Percentiles rank a stretch among this genome's conserved stretches.
These are phyloP conservation scores for Oncorhynchus nerka DNA, from an alignment of 2,113 vertebrate genomes.

Conservation along the genomic window DNA sequence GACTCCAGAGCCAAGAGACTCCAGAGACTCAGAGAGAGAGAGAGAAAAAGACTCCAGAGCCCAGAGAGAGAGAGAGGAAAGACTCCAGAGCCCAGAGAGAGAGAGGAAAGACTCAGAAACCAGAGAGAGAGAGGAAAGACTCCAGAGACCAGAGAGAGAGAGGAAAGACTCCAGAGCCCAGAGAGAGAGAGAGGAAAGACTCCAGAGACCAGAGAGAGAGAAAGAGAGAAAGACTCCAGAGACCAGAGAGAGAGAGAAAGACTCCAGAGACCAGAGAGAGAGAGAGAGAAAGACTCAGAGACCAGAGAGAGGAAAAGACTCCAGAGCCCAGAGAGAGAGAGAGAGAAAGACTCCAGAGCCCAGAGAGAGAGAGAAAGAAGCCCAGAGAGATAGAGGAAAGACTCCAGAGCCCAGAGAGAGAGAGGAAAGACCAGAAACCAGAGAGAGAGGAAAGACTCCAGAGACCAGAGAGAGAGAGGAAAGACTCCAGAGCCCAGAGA, in stretches of 20 bases:
- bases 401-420: slow-evolving; percentile 42
- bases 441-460: neutral
- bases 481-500: slow-evolving; percentile 43
- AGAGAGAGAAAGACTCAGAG: no score
- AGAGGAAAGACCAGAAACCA: slow-evolving; percentile 53
- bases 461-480: slow-evolving; percentile 47
- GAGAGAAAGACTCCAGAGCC: no score
- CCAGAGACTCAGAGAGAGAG: no score
- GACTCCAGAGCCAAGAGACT: no score
- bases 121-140: slow-evolving; percentile 48
- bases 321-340: slow-evolving; percentile 40
- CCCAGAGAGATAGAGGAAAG: slow-evolving; percentile 39
- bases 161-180: slow-evolving; percentile 25
- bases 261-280: slow-evolving; percentile 7
- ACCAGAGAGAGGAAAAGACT: no score
- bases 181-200: slow-evolving; percentile 49
- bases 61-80: no score
- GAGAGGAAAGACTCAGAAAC: slow-evolving; percentile 53
- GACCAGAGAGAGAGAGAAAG: slow-evolving; percentile 55
- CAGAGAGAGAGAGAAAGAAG: slow-evolving; percentile 1
- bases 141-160: slow-evolving; percentile 54
- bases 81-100: neutral
- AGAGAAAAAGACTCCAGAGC: no score
- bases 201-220: slow-evolving; percentile 28
- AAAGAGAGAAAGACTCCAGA: no score